Evolutionary conservation across 1,140 invertebrate genomes (phyloP).

Genomic region (Whitmania pigra): DNA sequence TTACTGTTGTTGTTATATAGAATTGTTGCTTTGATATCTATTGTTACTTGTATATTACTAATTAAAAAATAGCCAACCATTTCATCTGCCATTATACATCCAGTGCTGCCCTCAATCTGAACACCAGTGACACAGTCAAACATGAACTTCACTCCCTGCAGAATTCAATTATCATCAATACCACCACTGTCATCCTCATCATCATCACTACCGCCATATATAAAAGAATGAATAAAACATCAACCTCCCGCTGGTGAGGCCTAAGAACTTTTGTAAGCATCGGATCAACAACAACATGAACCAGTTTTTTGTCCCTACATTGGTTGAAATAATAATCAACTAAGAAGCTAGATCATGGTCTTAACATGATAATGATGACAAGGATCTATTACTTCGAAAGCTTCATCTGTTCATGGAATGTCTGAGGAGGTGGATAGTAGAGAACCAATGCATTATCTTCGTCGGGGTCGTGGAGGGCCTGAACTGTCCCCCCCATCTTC

Average conservation of each 20-base stretch:
- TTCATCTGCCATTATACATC: slow-evolving; percentile 98
- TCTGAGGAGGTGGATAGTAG: slow-evolving; percentile 66
- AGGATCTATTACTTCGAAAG: slow-evolving; percentile 47
- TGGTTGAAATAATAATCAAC: slow-evolving; percentile 30
- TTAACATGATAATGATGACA: slow-evolving; percentile 17
- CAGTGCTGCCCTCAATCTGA: slow-evolving; percentile 71
- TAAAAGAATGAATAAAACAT: background rate
- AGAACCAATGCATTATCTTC: slow-evolving; percentile 84
- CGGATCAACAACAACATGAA: slow-evolving; percentile 90
- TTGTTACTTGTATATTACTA: background rate
- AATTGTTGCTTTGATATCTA: background rate
- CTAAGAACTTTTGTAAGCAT: slow-evolving; percentile 72
- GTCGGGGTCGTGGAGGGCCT: slow-evolving; percentile 79
- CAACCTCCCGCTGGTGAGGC: slow-evolving; percentile 88
- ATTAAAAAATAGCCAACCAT: slow-evolving; percentile 53
- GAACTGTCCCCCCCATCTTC: slow-evolving; percentile 53
- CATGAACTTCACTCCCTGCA: slow-evolving; percentile 91
- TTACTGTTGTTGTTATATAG: background rate
- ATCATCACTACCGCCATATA: too few relatives aligned
- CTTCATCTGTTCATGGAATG: slow-evolving; percentile 72
- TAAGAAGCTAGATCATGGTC: slow-evolving; percentile 7
- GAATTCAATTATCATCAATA: too few relatives aligned
- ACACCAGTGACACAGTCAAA: slow-evolving; percentile 94
- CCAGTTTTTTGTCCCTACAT: slow-evolving; percentile 49
- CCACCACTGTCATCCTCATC: too few relatives aligned